These are phyloP conservation scores for Typhlichthys subterraneus DNA, from an alignment of 2,797 vertebrate species.

Conservation along the genomic window DNA sequence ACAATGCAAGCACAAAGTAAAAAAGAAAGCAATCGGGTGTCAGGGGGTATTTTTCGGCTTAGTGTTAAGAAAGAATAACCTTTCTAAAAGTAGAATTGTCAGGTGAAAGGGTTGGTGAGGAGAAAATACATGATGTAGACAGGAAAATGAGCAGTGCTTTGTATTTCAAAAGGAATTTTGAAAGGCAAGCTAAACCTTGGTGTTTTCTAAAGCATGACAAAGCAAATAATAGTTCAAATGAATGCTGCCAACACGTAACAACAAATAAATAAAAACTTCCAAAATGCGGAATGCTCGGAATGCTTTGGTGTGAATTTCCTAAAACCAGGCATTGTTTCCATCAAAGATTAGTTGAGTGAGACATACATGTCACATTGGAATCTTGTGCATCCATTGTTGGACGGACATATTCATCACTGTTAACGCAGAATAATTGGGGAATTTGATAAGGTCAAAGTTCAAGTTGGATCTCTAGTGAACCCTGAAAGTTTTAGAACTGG, in stretches of 20 bases:
- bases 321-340: background rate
- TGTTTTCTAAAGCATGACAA: conserved; percentile 10
- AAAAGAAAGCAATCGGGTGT: conserved; percentile 23
- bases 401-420: conserved; percentile 34
- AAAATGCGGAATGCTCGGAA: background rate
- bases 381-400: conserved; percentile 48
- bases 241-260: background rate
- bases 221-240: conserved; percentile 17
- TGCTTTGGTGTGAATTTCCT: conserved; percentile 3
- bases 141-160: conserved; percentile 18
- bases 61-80: conserved; percentile 24
- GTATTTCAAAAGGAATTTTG: conserved; percentile 19
- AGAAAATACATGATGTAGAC: conserved; percentile 12
- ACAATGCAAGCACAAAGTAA: conserved; percentile 29
- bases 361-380: conserved; percentile 55
- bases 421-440: conserved; percentile 27
- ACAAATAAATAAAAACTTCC: background rate
- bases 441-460: conserved; percentile 56
- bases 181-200: background rate
- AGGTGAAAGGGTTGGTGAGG: conserved; percentile 27
- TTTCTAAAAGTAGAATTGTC: conserved; percentile 45
- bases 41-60: conserved; percentile 36
- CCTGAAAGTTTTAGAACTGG: conserved; percentile 41
- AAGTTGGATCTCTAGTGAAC: conserved; percentile 58
- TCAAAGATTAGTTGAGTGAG: conserved; percentile 27